Base-by-base conservation (phyloP, 1,140 invertebrate genomes). In the Caerostris extrusa region DNA sequence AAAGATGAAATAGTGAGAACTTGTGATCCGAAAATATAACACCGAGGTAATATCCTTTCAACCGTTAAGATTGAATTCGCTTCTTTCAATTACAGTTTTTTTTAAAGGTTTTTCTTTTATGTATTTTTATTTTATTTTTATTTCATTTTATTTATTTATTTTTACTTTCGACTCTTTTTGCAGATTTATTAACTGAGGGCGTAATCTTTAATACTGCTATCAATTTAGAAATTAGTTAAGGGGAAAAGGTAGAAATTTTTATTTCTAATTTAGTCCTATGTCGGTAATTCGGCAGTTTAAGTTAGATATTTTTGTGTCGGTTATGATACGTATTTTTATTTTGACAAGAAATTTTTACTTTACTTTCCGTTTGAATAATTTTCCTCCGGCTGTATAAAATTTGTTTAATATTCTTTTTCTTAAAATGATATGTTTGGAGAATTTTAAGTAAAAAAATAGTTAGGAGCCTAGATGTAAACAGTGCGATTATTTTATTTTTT, bases 1-100 rank as follows among this genome's bases (percentile, higher is more conserved):
- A 93, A 83, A 93, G 83, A 93, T 77, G 83, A 77, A 93, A 87
- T 93, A 83, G 90, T 82, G 58, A 87, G 81, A 93, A 87, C 60
- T 77, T 71, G 82, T 93, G 91, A 93, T 86, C 85, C 83, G 91
- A 93, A 93, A 93, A 87, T 93, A 87, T 85, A 86, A 93, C 91
- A 93, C 82, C 77, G 57, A 93, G 50, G 91, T 56, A 77, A 93
- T 87, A 77, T 93, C 56, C 83, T 5, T 8, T 87, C 83, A 71
- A 60, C 61, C 67, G 91, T 86, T n/a, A 93, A 85, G 55, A 93
- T 71, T 56, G 61, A 92, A 92, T 93, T 87, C 57, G 82, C 81
- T 93, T 67, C 83, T 87, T 93, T 71, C 85, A 87, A 93, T 93
- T 87, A 87, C 50, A 69, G 82, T 53, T 87, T 93, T 87, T 50